Percentiles rank a stretch among this genome's conserved stretches.
These are phyloP conservation scores for Aphis craccivora DNA, from an alignment of 1,140 invertebrate genomes.

Conservation along the genomic window DNA sequence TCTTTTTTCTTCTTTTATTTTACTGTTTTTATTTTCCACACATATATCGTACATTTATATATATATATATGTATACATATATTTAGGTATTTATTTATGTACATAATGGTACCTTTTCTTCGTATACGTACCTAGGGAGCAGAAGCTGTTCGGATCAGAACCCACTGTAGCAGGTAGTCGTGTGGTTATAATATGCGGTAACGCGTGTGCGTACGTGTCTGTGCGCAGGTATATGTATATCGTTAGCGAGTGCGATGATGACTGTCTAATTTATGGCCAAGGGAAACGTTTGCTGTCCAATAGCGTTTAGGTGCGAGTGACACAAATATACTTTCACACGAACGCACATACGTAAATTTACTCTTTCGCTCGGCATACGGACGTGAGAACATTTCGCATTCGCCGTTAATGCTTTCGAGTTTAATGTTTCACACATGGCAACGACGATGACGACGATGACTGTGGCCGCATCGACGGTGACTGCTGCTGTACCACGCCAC, in stretches of 20 bases:
- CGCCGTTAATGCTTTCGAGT: slow-evolving; percentile 13
- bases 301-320: neutral
- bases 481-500: neutral
- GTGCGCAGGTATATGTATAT: neutral
- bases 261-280: neutral
- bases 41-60: neutral
- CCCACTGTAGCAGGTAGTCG: neutral
- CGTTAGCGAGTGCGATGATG: neutral
- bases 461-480: neutral
- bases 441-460: neutral
- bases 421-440: neutral
- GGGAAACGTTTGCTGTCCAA: neutral
- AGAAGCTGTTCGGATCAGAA: neutral
- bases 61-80: neutral
- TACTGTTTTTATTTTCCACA: neutral
- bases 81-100: neutral
- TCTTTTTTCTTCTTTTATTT: neutral
- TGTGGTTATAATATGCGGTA: neutral
- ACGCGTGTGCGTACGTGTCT: neutral
- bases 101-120: neutral
- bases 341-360: neutral
- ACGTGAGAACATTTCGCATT: slow-evolving; percentile 35
- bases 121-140: neutral
- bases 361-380: neutral
- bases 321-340: neutral